A percentile compares a stretch with the other conserved stretches of the same genome.
phyloP scores from a whole-genome alignment of 2,888 invertebrate species.

The Atrina japonica region DNA sequence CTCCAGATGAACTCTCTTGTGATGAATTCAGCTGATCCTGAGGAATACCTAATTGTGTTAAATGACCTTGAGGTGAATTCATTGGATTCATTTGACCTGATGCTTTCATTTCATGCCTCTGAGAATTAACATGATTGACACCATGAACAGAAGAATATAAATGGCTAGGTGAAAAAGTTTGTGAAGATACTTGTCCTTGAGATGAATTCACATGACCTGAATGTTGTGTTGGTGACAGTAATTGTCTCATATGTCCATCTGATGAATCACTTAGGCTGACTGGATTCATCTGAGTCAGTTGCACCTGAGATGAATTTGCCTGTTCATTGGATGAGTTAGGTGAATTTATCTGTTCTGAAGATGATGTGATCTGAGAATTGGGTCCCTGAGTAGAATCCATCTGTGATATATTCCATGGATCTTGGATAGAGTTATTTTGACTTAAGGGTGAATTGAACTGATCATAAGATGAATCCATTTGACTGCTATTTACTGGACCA shows the following conservation, averaged over 20 bases:
- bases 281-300: background rate
- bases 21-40: background rate
- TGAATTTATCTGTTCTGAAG: background rate
- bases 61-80: slow-evolving; percentile 4
- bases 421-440: background rate
- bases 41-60: background rate
- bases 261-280: background rate
- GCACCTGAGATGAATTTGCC: background rate
- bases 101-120: too few relatives aligned
- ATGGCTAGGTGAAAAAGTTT: too few relatives aligned
- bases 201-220: background rate
- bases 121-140: too few relatives aligned
- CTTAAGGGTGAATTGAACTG: background rate
- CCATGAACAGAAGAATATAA: too few relatives aligned
- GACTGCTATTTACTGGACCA: too few relatives aligned
- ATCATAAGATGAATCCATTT: too few relatives aligned
- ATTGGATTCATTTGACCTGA: background rate
- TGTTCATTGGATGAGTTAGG: background rate
- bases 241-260: background rate
- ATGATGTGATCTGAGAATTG: background rate
- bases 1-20: background rate
- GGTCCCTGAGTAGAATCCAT: background rate
- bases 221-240: slow-evolving; percentile 2
- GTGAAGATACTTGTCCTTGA: background rate
- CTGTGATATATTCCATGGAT: background rate